Base-by-base conservation (phyloP, 2,888 invertebrate species). In the Lagria hirta region DNA sequence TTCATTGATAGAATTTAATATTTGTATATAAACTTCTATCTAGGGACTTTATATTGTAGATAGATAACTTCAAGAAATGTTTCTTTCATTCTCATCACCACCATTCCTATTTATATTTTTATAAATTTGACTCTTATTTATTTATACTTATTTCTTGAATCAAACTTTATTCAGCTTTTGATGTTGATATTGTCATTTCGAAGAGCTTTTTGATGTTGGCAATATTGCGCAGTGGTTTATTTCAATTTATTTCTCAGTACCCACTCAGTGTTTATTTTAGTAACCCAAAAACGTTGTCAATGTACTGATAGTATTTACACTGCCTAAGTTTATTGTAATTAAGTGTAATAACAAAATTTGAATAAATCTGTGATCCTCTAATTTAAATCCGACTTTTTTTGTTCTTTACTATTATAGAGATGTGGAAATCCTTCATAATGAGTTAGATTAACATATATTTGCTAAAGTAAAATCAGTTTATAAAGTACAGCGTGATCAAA, bases 361-460 rank as follows among this genome's bases (percentile, higher is more conserved):
- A 69, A 69, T 71, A 70, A 71, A 70, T 66, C 71, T 71, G 66
- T 70, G 68, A 69, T 69, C 67, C 64, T 68, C 33, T 26, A 37
- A 37, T 30, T 32, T 41, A 17, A 11, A 17, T n/a, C n/a, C n/a
- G n/a, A n/a, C n/a, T n/a, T n/a, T n/a, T n/a, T n/a, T n/a, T n/a
- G n/a, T n/a, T n/a, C n/a, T n/a, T n/a, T n/a, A n/a, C n/a, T n/a
- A n/a, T n/a, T n/a, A n/a, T n/a, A n/a, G n/a, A n/a, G n/a, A n/a
- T n/a, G n/a, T n/a, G n/a, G n/a, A n/a, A n/a, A n/a, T n/a, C n/a
- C n/a, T n/a, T n/a, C n/a, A n/a, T n/a, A n/a, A n/a, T n/a, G n/a
- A n/a, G n/a, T n/a, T n/a, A n/a, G n/a, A n/a, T n/a, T n/a, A n/a
- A n/a, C n/a, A n/a, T n/a, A n/a, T n/a, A n/a, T n/a, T n/a, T n/a